These are phyloP conservation scores for Oxyura jamaicensis DNA, from an alignment of 2,113 vertebrate genomes.

Conservation along the genomic window DNA sequence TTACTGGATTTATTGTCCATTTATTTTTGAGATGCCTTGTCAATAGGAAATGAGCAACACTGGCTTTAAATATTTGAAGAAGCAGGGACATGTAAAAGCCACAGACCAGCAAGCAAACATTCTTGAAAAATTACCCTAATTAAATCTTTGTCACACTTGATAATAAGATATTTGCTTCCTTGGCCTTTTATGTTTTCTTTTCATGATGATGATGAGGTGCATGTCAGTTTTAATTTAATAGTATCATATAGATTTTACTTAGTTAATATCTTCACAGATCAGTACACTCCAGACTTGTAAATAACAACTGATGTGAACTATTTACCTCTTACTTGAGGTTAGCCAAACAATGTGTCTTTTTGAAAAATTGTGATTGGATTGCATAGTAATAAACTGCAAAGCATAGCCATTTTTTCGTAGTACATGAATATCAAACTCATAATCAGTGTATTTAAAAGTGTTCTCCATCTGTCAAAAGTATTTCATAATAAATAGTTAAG, in stretches of 20 bases:
- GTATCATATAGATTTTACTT: constrained; percentile 68
- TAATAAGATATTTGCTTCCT: constrained; percentile 54
- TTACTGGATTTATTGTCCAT: background rate
- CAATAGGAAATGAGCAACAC: background rate
- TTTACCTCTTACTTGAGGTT: background rate
- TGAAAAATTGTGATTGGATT: constrained; percentile 72
- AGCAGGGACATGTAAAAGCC: background rate
- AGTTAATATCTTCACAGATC: constrained; percentile 41
- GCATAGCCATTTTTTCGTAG: background rate
- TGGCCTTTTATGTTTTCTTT: constrained; percentile 49
- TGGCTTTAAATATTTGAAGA: constrained; percentile 46
- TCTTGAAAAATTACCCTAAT: constrained; percentile 61
- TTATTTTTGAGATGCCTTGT: background rate
- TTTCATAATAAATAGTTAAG: background rate
- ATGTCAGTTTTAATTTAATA: constrained; percentile 68
- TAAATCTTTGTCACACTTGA: constrained; percentile 46
- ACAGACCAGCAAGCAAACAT: constrained; percentile 9
- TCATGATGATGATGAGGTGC: constrained; percentile 14
- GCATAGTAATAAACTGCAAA: constrained; percentile 46
- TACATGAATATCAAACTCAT: background rate
- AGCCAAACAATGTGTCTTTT: constrained; percentile 27
- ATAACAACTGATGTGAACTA: constrained; percentile 13
- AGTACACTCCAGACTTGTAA: constrained; percentile 9
- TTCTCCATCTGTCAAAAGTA: background rate
- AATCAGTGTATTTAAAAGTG: background rate